phyloP scores from a whole-genome alignment of 2,113 vertebrate genomes.

The Larimichthys crocea region DNA sequence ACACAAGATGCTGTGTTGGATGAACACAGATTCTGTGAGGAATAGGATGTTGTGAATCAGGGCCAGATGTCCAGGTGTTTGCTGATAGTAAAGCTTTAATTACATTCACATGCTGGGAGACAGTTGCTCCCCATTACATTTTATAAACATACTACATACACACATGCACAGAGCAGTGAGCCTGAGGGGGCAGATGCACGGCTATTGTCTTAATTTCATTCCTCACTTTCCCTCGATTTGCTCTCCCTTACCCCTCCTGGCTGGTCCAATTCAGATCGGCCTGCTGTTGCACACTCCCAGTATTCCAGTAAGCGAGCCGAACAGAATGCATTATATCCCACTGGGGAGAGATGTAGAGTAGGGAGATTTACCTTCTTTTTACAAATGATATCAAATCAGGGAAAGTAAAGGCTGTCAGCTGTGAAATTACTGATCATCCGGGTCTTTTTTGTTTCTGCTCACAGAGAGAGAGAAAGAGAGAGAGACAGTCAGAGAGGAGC shows the following conservation, averaged over 20 bases:
- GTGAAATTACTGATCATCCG: constrained; percentile 89
- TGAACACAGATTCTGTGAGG: constrained; percentile 20
- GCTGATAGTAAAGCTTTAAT: constrained; percentile 63
- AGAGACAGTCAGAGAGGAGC: constrained; percentile 45
- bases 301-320: constrained; percentile 75
- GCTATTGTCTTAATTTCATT: constrained; percentile 80
- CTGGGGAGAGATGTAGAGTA: constrained; percentile 58
- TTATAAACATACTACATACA: constrained; percentile 38
- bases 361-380: constrained; percentile 70
- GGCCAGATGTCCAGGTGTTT: constrained; percentile 68
- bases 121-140: constrained; percentile 25
- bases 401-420: constrained; percentile 82
- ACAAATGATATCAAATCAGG: constrained; percentile 83
- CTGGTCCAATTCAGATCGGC: constrained; percentile 66
- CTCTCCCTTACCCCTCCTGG: constrained; percentile 73
- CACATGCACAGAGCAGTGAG: constrained; percentile 38
- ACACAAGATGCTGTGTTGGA: constrained; percentile 37
- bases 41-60: constrained; percentile 29
- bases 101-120: constrained; percentile 48
- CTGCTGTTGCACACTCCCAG: constrained; percentile 69
- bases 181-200: constrained; percentile 47
- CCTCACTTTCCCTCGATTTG: constrained; percentile 57
- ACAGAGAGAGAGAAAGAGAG: constrained; percentile 43
- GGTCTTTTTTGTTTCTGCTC: constrained; percentile 80
- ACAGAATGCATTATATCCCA: constrained; percentile 75